Base-by-base conservation (phyloP, 2,113 vertebrate genomes). In the Sporophila hypoxantha region DNA sequence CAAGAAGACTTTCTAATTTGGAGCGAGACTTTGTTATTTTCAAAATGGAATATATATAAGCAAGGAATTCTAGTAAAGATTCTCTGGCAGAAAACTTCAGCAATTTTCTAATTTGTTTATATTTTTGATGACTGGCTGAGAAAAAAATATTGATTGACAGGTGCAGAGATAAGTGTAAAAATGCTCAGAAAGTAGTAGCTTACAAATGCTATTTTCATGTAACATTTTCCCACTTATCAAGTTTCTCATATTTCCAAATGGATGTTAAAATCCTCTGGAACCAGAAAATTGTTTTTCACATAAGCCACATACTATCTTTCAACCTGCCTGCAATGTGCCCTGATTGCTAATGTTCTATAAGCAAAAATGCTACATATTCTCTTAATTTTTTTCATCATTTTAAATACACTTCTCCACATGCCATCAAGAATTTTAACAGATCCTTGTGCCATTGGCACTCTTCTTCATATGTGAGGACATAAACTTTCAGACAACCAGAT, bases 121-220 rank as follows among this genome's bases (percentile, higher is more conserved):
- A 69, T 39, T 93, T 93, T 27, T 89, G 74, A 83, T 49, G n/a
- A 61, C 25, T 78, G 61, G 68, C 57, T 60, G 71, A 84, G 47
- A 39, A 93, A 85, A 91, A 92, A 79, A 76, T 30, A 71, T n/a
- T 81, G 79, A 92, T 49, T 78, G 69, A 76, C 80, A 81, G 80
- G 30, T 15, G 17, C 50, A 81, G 34, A 93, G 47, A 79, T 91
- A 84, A 84, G 67, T 32, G 44, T 14, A 59, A 70, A 88, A 89
- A 71, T 39, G 27, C 26, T 91, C 74, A 85, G 50, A 86, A 86
- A 62, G 55, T 44, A 88, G 23, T 44, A 89, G 66, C 53, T 81
- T 66, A 67, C 6, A 68, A 87, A 93, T 65, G 39, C 44, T 86
- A 76, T 42, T 87, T 90, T 88, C 61, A 60, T 29, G 12, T 66